These are phyloP conservation scores for Cartodere bifasciata DNA, from an alignment of 2,888 invertebrate genomes.

Conservation along the genomic window DNA sequence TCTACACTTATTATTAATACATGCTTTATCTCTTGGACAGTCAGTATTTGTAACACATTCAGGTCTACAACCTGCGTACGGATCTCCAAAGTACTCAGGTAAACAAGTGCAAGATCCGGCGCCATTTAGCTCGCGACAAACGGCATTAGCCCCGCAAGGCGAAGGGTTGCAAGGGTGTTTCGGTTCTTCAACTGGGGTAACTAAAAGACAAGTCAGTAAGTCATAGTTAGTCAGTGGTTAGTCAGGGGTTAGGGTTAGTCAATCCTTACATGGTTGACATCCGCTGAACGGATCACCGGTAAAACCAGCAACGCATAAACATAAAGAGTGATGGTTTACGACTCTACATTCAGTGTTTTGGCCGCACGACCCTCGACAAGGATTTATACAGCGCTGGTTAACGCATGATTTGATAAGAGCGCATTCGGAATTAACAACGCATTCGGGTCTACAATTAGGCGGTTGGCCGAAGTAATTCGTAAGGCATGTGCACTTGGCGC, in stretches of 20 bases:
- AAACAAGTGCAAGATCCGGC: slow-evolving; percentile 74
- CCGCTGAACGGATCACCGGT: slow-evolving; percentile 72
- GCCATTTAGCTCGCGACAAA: slow-evolving; percentile 69
- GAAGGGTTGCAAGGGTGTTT: slow-evolving; percentile 65
- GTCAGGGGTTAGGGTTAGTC: not conserved
- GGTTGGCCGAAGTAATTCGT: slow-evolving; percentile 65
- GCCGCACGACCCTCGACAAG: slow-evolving; percentile 65
- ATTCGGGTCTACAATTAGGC: slow-evolving; percentile 66
- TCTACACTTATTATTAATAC: slow-evolving; percentile 70
- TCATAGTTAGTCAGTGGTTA: too few species aligned
- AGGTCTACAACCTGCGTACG: slow-evolving; percentile 73
- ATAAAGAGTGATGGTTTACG: slow-evolving; percentile 59
- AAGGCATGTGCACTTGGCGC: slow-evolving; percentile 63
- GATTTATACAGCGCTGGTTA: slow-evolving; percentile 57
- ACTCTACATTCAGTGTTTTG: slow-evolving; percentile 56
- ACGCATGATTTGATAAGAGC: slow-evolving; percentile 58
- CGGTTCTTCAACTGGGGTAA: slow-evolving; percentile 39
- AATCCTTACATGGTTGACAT: slow-evolving; percentile 41
- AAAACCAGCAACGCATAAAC: slow-evolving; percentile 55
- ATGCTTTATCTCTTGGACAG: slow-evolving; percentile 63
- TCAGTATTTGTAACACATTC: slow-evolving; percentile 83
- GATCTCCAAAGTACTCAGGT: slow-evolving; percentile 74
- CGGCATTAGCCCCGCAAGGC: slow-evolving; percentile 77
- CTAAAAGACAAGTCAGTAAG: too few species aligned
- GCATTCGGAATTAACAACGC: slow-evolving; percentile 60